Evolutionary conservation across 2,113 vertebrate genomes (phyloP).

Genomic region (Thunnus maccoyii): DNA sequence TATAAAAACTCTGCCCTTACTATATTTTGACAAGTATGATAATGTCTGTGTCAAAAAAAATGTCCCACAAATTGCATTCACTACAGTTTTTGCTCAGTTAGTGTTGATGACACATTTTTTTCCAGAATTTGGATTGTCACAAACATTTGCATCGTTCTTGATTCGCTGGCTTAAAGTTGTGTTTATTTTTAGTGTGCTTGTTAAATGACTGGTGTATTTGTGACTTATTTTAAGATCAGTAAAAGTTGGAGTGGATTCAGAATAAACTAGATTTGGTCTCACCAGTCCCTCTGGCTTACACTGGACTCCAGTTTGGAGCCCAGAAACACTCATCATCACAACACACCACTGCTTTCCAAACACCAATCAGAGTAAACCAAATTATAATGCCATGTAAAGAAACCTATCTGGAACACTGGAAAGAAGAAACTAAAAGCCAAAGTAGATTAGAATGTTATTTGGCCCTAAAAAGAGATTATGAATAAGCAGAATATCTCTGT

Average conservation of each 20-base stretch:
- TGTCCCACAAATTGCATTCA: no score
- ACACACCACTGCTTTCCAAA: no score
- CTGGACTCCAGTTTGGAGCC: conserved; percentile 28
- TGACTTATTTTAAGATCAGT: conserved; percentile 26
- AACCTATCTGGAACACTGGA: no score
- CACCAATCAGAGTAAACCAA: no score
- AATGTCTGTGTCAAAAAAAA: no score
- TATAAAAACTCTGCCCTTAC: no score
- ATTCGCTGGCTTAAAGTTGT: background rate
- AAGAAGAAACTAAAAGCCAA: no score
- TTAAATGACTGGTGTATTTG: conserved; percentile 12
- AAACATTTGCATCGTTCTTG: background rate
- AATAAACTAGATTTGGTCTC: conserved; percentile 28
- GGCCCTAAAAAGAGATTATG: no score
- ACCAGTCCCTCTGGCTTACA: conserved; percentile 15
- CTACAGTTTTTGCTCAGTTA: background rate
- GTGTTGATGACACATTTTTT: background rate
- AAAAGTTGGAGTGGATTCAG: conserved; percentile 8
- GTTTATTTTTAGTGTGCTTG: background rate
- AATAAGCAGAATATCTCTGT: no score
- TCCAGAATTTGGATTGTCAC: background rate
- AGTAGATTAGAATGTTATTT: no score
- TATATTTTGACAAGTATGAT: no score
- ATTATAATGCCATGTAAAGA: no score
- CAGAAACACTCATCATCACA: conserved; percentile 29